Evolutionary conservation across 2,797 vertebrate genomes (phyloP).

Genomic region (Trachops cirrhosus): DNA sequence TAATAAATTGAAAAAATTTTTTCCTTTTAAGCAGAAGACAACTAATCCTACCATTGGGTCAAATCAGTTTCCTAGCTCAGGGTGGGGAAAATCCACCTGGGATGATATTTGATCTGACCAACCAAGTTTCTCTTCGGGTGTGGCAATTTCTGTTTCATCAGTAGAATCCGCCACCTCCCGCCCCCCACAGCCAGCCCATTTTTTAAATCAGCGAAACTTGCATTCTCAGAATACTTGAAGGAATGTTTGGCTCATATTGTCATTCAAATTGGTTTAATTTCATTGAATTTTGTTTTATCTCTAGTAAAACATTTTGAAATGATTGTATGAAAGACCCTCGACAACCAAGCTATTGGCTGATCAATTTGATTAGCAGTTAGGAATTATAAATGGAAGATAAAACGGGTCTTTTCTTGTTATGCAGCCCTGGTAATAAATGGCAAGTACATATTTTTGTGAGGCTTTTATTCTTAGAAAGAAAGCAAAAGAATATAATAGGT

Average conservation of each 20-base stretch:
- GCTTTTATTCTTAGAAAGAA: constrained; percentile 81
- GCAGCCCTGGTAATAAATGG: constrained; percentile 78
- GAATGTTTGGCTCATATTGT: constrained; percentile 63
- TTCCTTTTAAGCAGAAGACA: neutral
- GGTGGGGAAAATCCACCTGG: neutral
- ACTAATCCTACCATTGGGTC: neutral
- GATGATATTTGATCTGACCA: neutral
- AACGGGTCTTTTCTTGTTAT: constrained; percentile 65
- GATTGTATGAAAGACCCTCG: constrained; percentile 41
- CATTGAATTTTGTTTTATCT: constrained; percentile 74
- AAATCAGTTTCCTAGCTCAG: neutral
- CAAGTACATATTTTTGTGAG: constrained; percentile 77
- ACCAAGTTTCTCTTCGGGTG: neutral
- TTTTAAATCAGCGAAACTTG: constrained; percentile 14
- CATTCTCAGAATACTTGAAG: constrained; percentile 34
- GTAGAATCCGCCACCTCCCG: neutral
- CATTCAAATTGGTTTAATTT: constrained; percentile 70
- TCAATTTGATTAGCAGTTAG: constrained; percentile 74
- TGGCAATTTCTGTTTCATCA: neutral
- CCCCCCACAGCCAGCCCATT: neutral
- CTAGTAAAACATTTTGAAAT: constrained; percentile 70
- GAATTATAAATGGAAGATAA: constrained; percentile 78
- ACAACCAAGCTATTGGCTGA: constrained; percentile 57
- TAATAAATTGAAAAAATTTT: neutral
- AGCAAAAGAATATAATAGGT: constrained; percentile 80